Evolutionary conservation across 2,888 invertebrate species (phyloP).

Genomic region (Caenorhabditis japonica): DNA sequence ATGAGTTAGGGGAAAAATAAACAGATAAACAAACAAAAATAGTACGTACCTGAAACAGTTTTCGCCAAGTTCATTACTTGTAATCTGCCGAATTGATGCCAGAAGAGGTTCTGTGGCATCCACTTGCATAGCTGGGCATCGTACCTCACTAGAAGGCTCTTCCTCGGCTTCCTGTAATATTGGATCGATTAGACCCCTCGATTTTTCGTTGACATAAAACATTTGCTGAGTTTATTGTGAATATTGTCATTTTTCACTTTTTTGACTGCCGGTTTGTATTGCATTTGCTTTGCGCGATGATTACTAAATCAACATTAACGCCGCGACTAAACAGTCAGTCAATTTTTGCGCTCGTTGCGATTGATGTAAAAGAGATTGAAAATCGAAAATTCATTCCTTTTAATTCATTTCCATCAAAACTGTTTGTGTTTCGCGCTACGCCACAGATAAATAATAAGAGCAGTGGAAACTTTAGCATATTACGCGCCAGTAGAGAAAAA

Average conservation of each 20-base stretch:
- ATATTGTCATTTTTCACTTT: neutral
- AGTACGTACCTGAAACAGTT: conserved; percentile 21
- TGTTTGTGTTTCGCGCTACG: neutral
- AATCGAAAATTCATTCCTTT: conserved; percentile 11
- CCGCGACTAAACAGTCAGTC: conserved; percentile 28
- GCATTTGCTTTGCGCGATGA: conserved; percentile 29
- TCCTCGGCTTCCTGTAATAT: conserved; percentile 18
- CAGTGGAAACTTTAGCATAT: neutral
- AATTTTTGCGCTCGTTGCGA: conserved; percentile 4
- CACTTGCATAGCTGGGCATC: conserved; percentile 49
- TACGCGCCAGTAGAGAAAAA: neutral
- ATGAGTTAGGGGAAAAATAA: no score
- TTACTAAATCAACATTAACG: conserved; percentile 50
- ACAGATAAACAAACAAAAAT: no score
- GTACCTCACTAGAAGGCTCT: conserved; percentile 10
- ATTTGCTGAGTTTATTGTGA: no score
- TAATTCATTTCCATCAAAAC: conserved; percentile 6
- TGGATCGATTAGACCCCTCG: neutral
- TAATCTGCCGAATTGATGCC: conserved; percentile 35
- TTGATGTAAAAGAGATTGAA: no score
- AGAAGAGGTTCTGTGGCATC: conserved; percentile 40
- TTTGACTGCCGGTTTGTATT: conserved; percentile 4
- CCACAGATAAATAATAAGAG: neutral
- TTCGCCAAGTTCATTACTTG: conserved; percentile 30
- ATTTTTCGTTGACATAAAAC: neutral